Conservation (phyloP, 2,797 vertebrate species). For the Schizothorax lantsangensis region DNA sequence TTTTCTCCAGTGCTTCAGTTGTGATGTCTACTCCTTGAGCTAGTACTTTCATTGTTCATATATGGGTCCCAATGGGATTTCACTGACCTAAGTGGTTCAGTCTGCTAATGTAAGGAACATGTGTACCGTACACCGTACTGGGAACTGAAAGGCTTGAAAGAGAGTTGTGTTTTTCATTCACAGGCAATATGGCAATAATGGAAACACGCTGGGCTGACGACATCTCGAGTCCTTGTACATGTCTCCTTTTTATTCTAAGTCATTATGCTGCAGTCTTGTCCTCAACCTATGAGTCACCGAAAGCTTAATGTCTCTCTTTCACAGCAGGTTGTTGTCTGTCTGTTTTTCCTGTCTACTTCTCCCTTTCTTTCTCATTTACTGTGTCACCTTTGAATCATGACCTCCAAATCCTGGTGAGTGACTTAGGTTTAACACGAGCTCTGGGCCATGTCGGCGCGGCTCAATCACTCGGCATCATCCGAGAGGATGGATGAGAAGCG, state of each 20-base stretch:
- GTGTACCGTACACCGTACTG: neutral
- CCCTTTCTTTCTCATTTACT: constrained; percentile 15
- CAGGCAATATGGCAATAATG: neutral
- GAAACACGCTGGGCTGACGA: neutral
- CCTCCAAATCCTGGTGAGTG: constrained; percentile 24
- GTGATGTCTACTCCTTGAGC: neutral
- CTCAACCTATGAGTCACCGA: constrained; percentile 15
- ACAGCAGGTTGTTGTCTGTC: constrained; percentile 15
- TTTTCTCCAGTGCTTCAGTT: neutral
- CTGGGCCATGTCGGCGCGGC: constrained; percentile 6
- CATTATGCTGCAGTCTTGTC: constrained; percentile 20
- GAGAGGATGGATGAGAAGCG: constrained; percentile 5
- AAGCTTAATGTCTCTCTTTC: neutral
- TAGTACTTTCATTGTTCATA: constrained; percentile 13
- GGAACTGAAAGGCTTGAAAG: constrained; percentile 5
- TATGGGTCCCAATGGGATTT: constrained; percentile 6
- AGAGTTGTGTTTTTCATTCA: constrained; percentile 35
- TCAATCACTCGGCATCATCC: constrained; percentile 31
- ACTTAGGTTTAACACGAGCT: constrained; percentile 12
- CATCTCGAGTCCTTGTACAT: constrained; percentile 16
- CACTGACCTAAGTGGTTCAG: constrained; percentile 26
- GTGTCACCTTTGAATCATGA: constrained; percentile 21
- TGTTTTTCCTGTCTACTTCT: neutral
- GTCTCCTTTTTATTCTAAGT: constrained; percentile 9
- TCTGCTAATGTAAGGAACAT: constrained; percentile 16